These are phyloP conservation scores for Odontesthes bonariensis DNA, from an alignment of 2,113 vertebrate species.

Conservation along the genomic window DNA sequence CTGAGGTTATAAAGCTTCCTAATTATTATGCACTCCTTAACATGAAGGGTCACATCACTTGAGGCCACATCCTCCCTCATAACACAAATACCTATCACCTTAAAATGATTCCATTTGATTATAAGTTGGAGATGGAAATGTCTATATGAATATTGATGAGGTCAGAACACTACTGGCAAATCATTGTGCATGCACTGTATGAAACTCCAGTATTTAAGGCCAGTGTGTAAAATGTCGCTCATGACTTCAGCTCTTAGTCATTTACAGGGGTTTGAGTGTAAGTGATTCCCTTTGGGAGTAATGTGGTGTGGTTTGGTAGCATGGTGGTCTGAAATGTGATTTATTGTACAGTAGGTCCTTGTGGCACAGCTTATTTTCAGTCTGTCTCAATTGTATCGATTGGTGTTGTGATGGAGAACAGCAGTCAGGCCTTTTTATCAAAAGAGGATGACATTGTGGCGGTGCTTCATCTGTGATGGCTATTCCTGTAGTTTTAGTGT, in stretches of 20 bases:
- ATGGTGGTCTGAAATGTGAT: conserved; percentile 69
- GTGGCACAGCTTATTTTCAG: conserved; percentile 48
- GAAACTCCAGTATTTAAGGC: conserved; percentile 15
- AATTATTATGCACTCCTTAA: neutral
- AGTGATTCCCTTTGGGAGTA: conserved; percentile 51
- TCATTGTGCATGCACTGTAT: neutral
- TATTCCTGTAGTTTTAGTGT: neutral
- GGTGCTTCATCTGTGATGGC: neutral
- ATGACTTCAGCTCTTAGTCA: conserved; percentile 63
- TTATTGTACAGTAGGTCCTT: conserved; percentile 60
- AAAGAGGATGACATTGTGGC: conserved; percentile 20
- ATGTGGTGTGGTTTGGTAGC: conserved; percentile 57
- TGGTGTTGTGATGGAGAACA: conserved; percentile 34
- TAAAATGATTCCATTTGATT: neutral
- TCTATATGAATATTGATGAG: neutral
- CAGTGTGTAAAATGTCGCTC: conserved; percentile 50
- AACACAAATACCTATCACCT: neutral
- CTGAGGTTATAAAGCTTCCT: neutral
- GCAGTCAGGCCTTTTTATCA: conserved; percentile 34
- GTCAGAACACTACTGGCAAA: neutral
- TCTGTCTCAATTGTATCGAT: conserved; percentile 62
- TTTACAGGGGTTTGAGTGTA: conserved; percentile 46
- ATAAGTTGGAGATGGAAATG: neutral
- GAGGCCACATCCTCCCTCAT: neutral
- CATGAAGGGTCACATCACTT: neutral